These are phyloP conservation scores for Gobius niger DNA, from an alignment of 2,113 vertebrate genomes.

Conservation along the genomic window DNA sequence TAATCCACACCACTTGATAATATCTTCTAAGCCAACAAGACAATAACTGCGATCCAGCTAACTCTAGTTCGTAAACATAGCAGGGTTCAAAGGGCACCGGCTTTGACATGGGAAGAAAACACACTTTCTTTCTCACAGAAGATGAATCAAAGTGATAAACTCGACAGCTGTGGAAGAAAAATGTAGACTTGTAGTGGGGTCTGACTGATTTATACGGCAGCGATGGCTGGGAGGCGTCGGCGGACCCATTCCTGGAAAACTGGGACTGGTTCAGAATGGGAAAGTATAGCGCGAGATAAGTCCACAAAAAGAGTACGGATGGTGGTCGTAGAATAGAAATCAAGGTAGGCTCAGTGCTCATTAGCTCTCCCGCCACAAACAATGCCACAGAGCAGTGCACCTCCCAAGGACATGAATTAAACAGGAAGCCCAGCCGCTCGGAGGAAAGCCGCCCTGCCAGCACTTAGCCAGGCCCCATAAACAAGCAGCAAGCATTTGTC, in stretches of 20 bases:
- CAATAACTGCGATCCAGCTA: conserved; percentile 22
- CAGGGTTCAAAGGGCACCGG: neutral
- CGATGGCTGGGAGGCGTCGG: conserved; percentile 27
- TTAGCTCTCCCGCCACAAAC: conserved; percentile 67
- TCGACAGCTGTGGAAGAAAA: conserved; percentile 51
- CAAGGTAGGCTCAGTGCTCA: conserved; percentile 60
- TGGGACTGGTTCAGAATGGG: conserved; percentile 10
- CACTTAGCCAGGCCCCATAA: conserved; percentile 72
- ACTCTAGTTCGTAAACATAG: conserved; percentile 31
- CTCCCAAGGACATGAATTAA: conserved; percentile 74
- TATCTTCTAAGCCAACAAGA: neutral
- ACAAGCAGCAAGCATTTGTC: conserved; percentile 71
- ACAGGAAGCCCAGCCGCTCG: conserved; percentile 62
- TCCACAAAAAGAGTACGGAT: conserved; percentile 14
- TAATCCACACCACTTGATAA: neutral
- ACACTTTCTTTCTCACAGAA: conserved; percentile 32
- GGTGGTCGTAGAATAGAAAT: conserved; percentile 52
- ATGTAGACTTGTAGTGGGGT: conserved; percentile 61
- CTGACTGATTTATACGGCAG: conserved; percentile 61
- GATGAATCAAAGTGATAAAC: conserved; percentile 67
- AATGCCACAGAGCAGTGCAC: conserved; percentile 53
- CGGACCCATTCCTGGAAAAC: conserved; percentile 25
- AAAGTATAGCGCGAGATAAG: conserved; percentile 28
- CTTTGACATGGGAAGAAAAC: conserved; percentile 28
- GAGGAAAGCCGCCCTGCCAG: conserved; percentile 61